Percentiles rank a stretch among this genome's conserved stretches.
Conservation (phyloP, 2,888 invertebrate genomes). For the Ennomos quercinarius region DNA sequence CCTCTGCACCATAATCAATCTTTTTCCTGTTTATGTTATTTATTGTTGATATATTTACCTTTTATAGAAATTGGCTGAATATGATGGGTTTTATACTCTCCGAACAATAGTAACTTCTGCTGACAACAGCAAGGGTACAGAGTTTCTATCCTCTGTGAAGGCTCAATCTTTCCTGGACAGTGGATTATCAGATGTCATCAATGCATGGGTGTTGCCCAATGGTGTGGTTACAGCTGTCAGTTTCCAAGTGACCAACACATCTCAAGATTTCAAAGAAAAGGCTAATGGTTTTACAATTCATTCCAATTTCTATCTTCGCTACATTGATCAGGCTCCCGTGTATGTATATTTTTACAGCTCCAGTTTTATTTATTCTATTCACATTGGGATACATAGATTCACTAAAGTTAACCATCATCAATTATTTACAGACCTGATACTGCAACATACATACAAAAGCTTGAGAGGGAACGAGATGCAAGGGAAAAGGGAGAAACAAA, state of each 20-base stretch:
- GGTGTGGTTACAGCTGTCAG: constrained; percentile 92
- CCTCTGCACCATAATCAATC: too few species aligned
- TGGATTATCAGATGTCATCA: constrained; percentile 91
- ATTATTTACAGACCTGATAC: constrained; percentile 92
- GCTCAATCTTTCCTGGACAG: constrained; percentile 91
- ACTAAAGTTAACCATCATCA: too few species aligned
- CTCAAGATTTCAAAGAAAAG: constrained; percentile 45
- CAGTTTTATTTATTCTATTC: background rate
- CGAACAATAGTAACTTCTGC: constrained; percentile 88
- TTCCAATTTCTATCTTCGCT: constrained; percentile 91
- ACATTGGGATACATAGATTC: too few species aligned
- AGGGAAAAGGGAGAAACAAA: constrained; percentile 95
- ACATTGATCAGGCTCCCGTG: constrained; percentile 93
- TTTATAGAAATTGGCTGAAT: constrained; percentile 86
- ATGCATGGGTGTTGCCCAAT: constrained; percentile 91
- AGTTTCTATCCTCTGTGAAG: constrained; percentile 92
- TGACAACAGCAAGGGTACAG: constrained; percentile 86
- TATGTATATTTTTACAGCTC: constrained; percentile 52
- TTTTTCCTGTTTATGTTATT: too few species aligned
- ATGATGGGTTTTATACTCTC: constrained; percentile 91
- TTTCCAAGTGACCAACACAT: constrained; percentile 74
- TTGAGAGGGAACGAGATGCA: constrained; percentile 96
- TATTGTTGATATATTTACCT: constrained; percentile 29
- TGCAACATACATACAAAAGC: constrained; percentile 96
- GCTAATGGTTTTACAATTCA: constrained; percentile 82